These are phyloP conservation scores for Spilogale gracilis DNA, from an alignment of 2,113 vertebrate species.

Conservation along the genomic window DNA sequence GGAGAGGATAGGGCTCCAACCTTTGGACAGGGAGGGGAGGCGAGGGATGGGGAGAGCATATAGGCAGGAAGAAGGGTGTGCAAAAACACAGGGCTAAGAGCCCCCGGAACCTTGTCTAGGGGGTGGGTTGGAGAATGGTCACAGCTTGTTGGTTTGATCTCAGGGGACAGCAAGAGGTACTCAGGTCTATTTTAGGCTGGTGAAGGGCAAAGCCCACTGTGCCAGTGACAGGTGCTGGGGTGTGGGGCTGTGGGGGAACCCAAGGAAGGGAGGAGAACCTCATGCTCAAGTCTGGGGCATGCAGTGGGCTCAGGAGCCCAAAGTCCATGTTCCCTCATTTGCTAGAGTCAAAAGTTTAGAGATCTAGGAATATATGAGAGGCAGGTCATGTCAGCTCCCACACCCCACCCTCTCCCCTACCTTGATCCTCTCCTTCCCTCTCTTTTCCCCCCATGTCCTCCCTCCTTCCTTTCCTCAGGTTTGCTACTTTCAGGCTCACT, in stretches of 20 bases:
- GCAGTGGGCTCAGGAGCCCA: background rate
- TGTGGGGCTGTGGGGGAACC: background rate
- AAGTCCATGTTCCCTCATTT: background rate
- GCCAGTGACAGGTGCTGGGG: background rate
- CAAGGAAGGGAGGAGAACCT: background rate
- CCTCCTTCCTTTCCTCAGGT: background rate
- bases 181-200: background rate
- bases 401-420: background rate
- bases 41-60: fast-evolving
- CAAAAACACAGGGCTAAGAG: background rate
- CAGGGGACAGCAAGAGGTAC: too few species aligned
- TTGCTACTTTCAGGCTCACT: background rate
- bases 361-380: background rate
- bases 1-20: background rate
- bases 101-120: background rate
- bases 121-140: background rate
- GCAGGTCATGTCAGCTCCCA: background rate
- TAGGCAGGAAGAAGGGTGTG: background rate
- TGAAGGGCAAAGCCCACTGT: background rate
- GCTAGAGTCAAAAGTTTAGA: too few species aligned
- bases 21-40: too few species aligned
- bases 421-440: background rate
- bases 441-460: fast-evolving
- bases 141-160: background rate
- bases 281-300: background rate